Evolutionary conservation across 2,888 invertebrate genomes (phyloP), one percentile per base, ranked within the genome.

Genomic region (Desoria tigrina): DNA sequence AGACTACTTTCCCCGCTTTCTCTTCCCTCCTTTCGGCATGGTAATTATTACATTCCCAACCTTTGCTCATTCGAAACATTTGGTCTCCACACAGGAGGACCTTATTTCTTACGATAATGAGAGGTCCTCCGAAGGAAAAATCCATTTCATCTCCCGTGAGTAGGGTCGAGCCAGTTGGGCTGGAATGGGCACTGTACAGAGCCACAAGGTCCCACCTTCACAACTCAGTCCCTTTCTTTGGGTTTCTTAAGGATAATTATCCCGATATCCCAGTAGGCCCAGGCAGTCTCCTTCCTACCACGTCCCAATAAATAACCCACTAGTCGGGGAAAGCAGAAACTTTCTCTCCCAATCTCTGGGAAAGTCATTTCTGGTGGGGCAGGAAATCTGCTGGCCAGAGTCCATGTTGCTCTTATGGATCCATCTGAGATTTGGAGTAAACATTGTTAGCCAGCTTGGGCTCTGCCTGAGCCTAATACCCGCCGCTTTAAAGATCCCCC

Each of bases 101-200:
- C 61, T 61, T 60, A 60, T 37, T 60, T 60, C 60, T 60, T 53
- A 61, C 54, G 61, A 61, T 61, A 61, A 61, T 61, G 61, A 49
- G 37, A 26, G 42, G 42, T 53, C 61, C 18, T 53, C 51, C 7
- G 26, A 26, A 32, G 54, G 32, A 61, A 61, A 61, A 54, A 53
- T 53, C 54, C 39, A 54, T 61, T 54, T 28, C 21, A 23, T 61
- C 61, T 54, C 54, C 54, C 42, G 27, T 21, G 16, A 23, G 14
- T 11, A 26, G 18, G 24, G 4, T 16, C 55, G 16, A 26, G 37
- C 50, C 32, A 32, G 32, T 32, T 32, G 32, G 32, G 4, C 32
- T 32, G 6, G 4, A 7, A 32, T 32, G 4, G 32, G 4, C 4
- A 32, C 6, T 32, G 32, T 32, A 32, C n/a, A n/a, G n/a, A n/a